Base-by-base conservation (phyloP, 2,797 vertebrate species). In the Eulemur rubriventer region DNA sequence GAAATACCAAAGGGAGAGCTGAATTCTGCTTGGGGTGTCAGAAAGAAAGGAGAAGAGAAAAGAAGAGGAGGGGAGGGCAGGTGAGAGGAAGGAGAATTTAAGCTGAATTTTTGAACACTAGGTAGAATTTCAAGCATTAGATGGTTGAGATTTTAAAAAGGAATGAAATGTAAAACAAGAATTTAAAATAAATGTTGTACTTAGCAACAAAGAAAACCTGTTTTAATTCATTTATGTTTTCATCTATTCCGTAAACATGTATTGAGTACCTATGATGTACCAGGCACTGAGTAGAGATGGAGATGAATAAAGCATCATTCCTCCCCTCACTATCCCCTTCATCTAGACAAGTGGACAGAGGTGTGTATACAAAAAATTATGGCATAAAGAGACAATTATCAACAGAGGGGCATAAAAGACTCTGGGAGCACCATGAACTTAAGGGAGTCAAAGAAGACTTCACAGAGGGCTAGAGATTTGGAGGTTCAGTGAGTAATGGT, bases 151-250 rank as follows among this genome's bases (percentile, higher is more conserved):
- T n/a, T 65, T n/a, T 95, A 43, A 93, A 82, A 93, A 86, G 14
- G 26, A 72, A 79, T 28, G 46, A n/a, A n/a, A 57, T 63, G 7
- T 52, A 79, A 87, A 81, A 67, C 2, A 88, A 75, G 28, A 86
- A 91, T 65, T 94, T 63, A 94, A 72, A 94, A 63, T 43, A 80
- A 70, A 59, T 17, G 33, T 93, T 89, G 38, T 55, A 14, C 41
- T 72, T 38, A 61, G 59, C 73, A 83, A 57, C 24, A 69, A 59
- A 73, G 35, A 94, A 85, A 84, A 41, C 83, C 50, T 73, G 13
- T 78, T 79, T 90, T 43, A 46, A 79, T 59, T 69, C 26, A 52
- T 28, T 78, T 33, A 24, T 72, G 76, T 26, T 72, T 79, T 79
- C 8, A 3, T 92, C 10, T 38, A 8, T 59, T 88, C 24, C 11